Conservation (phyloP, 1,140 invertebrate species). For the Telenomus remus region DNA sequence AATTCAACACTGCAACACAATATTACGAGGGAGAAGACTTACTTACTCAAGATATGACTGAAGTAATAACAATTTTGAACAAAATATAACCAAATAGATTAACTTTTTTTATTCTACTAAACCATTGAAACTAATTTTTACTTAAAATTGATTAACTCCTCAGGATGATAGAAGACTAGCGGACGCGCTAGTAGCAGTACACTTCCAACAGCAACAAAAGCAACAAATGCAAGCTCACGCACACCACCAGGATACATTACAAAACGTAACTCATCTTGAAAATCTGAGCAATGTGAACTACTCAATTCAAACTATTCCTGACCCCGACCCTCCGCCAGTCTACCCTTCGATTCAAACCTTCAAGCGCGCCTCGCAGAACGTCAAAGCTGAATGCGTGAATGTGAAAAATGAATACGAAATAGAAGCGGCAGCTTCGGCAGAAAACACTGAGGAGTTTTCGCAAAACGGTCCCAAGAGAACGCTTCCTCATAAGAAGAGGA, state of each 20-base stretch:
- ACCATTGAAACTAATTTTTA: background rate
- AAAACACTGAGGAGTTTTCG: constrained; percentile 68
- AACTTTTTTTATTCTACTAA: too few species aligned
- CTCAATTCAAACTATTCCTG: constrained; percentile 68
- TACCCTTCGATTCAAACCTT: constrained; percentile 65
- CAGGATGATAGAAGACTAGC: constrained; percentile 76
- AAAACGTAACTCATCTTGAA: constrained; percentile 68
- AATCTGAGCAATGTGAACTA: constrained; percentile 69
- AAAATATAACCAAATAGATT: too few species aligned
- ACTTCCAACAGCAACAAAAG: constrained; percentile 75
- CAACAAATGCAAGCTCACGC: constrained; percentile 65
- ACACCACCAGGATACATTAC: constrained; percentile 64
- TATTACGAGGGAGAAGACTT: constrained; percentile 75
- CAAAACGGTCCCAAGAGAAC: constrained; percentile 71
- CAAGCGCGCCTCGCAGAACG: constrained; percentile 64
- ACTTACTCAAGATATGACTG: constrained; percentile 70
- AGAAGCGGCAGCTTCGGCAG: constrained; percentile 63
- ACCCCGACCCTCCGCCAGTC: constrained; percentile 62
- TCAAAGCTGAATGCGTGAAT: constrained; percentile 71
- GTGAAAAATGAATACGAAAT: constrained; percentile 72
- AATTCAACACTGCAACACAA: constrained; percentile 67
- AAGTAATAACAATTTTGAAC: constrained; percentile 58
- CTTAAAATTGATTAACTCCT: background rate
- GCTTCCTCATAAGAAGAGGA: constrained; percentile 77
- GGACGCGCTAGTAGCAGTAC: constrained; percentile 75